These are phyloP conservation scores for human (Homo sapiens) DNA, from an alignment of 2,113 vertebrate species.

Conservation along the genomic window DNA sequence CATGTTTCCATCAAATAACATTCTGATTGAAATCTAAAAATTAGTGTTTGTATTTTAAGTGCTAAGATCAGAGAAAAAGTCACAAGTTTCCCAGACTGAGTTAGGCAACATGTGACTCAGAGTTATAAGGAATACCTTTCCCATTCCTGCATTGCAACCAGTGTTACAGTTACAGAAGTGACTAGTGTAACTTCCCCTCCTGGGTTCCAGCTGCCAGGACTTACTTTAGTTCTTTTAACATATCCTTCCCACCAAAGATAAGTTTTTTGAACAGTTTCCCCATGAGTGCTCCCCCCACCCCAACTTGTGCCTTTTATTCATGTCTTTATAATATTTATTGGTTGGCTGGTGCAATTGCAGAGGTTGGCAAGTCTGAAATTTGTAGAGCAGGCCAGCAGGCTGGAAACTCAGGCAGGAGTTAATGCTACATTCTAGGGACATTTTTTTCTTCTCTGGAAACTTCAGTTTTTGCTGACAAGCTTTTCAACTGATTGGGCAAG, in stretches of 20 bases:
- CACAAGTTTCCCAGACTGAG: neutral
- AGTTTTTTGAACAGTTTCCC: neutral
- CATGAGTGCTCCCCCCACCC: no score
- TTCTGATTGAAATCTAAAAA: constrained; percentile 8
- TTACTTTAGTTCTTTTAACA: neutral
- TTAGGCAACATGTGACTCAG: neutral
- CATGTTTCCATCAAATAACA: neutral
- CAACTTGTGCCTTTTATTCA: neutral
- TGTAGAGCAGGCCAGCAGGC: neutral
- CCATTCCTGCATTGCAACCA: neutral
- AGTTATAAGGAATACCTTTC: neutral
- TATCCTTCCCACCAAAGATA: neutral
- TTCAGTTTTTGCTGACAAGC: neutral
- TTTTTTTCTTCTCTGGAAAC: neutral
- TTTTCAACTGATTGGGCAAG: neutral
- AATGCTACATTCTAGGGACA: neutral
- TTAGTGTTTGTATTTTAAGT: constrained; percentile 36
- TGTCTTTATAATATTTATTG: neutral
- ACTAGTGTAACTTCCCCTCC: neutral
- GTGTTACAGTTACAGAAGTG: neutral
- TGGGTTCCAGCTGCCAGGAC: neutral
- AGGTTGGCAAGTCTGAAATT: neutral
- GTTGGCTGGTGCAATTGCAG: neutral
- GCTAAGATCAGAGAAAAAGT: neutral
- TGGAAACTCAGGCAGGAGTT: neutral